Evolutionary conservation across 2,888 invertebrate species (phyloP).

Genomic region (Hymenopus coronatus): DNA sequence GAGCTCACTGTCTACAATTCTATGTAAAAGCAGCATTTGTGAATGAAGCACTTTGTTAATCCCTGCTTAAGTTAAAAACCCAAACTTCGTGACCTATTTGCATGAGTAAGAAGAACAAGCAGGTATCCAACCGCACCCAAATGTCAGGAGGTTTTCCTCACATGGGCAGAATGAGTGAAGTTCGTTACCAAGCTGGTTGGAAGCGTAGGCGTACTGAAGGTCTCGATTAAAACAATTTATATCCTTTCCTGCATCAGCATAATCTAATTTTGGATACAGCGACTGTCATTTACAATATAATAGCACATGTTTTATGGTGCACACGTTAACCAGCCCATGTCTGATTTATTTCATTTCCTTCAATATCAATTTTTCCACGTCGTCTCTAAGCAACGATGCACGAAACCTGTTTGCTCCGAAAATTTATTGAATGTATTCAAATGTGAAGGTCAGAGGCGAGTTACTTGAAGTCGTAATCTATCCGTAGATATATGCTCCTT

Average conservation of each 20-base stretch:
- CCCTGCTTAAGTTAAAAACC: neutral
- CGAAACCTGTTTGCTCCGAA: neutral
- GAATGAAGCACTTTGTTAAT: neutral
- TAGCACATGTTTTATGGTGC: neutral
- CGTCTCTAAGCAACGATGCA: neutral
- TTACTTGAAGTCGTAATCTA: neutral
- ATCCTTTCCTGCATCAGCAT: neutral
- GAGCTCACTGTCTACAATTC: no score
- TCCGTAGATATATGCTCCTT: neutral
- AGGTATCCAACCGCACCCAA: neutral
- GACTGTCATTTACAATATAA: neutral
- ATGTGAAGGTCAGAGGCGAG: neutral
- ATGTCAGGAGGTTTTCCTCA: neutral
- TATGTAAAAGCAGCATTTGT: neutral
- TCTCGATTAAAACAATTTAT: neutral
- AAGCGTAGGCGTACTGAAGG: neutral
- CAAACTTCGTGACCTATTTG: neutral
- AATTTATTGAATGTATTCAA: neutral
- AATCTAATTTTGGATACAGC: neutral
- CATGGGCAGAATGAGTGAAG: neutral
- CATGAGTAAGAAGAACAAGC: neutral
- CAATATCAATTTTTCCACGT: neutral
- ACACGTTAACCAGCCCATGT: neutral
- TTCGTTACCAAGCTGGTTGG: neutral
- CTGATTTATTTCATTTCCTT: neutral